Evolutionary conservation across 2,888 invertebrate genomes (phyloP).

Genomic region (Tetrapedia diversipes): DNA sequence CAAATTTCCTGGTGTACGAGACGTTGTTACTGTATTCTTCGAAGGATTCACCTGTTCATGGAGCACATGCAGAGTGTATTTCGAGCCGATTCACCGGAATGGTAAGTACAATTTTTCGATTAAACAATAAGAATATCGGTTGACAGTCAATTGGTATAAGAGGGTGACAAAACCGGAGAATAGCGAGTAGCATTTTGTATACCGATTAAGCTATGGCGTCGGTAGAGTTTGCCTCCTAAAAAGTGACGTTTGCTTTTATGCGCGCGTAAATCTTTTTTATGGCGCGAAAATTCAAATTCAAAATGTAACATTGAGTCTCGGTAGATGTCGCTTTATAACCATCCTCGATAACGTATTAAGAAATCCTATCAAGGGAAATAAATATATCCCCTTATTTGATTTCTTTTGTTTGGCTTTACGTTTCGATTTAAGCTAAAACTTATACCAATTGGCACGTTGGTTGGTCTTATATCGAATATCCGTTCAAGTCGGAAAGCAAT

Average conservation of each 20-base stretch:
- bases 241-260: too few relatives aligned
- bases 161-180: too few relatives aligned
- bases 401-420: neutral
- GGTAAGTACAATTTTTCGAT: slow-evolving; percentile 13
- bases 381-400: neutral
- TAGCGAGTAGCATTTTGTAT: too few relatives aligned
- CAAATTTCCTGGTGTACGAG: slow-evolving; percentile 57
- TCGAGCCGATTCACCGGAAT: neutral
- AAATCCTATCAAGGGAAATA: neutral
- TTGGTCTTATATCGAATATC: neutral
- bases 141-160: slow-evolving; percentile 29
- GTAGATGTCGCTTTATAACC: neutral
- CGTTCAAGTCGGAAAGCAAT: slow-evolving; percentile 6
- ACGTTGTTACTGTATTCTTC: slow-evolving; percentile 70
- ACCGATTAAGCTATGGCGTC: too few relatives aligned
- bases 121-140: neutral
- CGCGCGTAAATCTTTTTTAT: too few relatives aligned
- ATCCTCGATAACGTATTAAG: neutral
- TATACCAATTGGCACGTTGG: slow-evolving; percentile 18
- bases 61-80: slow-evolving; percentile 46
- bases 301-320: neutral
- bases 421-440: neutral
- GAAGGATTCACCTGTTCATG: slow-evolving; percentile 75
- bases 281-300: slow-evolving; percentile 4
- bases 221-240: too few relatives aligned